These are phyloP conservation scores for Eueides isabella DNA, from an alignment of 1,140 invertebrate genomes.

Conservation along the genomic window DNA sequence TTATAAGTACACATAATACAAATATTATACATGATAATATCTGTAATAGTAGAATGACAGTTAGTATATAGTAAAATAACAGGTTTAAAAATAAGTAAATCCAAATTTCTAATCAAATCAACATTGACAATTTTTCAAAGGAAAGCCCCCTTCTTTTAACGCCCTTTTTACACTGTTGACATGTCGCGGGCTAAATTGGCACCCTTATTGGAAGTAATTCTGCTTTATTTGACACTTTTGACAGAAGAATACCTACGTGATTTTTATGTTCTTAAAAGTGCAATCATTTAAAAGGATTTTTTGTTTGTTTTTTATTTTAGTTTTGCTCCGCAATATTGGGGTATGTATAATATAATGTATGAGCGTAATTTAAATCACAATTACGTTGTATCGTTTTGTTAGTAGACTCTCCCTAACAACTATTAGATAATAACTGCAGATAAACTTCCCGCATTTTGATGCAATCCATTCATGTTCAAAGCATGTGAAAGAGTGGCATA, in stretches of 20 bases:
- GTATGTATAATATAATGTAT: neutral
- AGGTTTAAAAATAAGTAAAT: slow-evolving; percentile 17
- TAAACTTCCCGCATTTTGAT: slow-evolving; percentile 12
- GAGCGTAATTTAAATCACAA: slow-evolving; percentile 5
- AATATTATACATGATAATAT: neutral
- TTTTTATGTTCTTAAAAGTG: neutral
- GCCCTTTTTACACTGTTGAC: slow-evolving; percentile 66
- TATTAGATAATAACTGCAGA: slow-evolving; percentile 16
- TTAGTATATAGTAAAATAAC: neutral
- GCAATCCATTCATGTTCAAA: slow-evolving; percentile 16
- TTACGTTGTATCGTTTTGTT: neutral
- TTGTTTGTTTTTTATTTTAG: neutral
- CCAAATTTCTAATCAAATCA: slow-evolving; percentile 49
- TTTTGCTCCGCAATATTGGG: neutral
- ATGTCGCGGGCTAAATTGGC: slow-evolving; percentile 69
- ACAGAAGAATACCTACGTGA: slow-evolving; percentile 11
- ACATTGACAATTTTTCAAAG: slow-evolving; percentile 48
- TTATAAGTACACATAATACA: neutral
- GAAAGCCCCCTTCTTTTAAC: slow-evolving; percentile 56
- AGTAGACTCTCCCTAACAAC: slow-evolving; percentile 11
- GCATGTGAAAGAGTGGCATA: slow-evolving; percentile 3
- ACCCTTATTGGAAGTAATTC: slow-evolving; percentile 57
- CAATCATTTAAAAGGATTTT: neutral
- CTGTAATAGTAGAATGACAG: neutral
- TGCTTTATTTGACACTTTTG: slow-evolving; percentile 60